These are phyloP conservation scores for Amorpha juglandis DNA, from an alignment of 2,888 invertebrate species.

Conservation along the genomic window DNA sequence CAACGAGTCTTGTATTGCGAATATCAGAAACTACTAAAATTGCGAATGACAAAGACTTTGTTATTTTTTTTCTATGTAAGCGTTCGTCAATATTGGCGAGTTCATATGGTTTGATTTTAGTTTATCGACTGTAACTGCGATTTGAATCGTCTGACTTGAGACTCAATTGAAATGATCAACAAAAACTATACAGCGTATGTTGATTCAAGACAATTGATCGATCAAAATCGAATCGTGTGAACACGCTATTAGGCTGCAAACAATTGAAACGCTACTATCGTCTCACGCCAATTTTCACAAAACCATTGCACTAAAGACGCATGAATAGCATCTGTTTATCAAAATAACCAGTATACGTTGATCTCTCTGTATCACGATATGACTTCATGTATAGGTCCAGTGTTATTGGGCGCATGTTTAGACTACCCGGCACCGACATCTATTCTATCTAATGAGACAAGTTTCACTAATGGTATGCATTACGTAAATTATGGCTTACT, in stretches of 20 bases:
- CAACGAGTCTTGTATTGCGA: background rate
- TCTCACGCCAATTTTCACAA: conserved; percentile 21
- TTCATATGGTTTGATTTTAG: too few relatives aligned
- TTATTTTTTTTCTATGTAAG: too few relatives aligned
- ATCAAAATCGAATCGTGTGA: background rate
- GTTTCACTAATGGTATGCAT: conserved; percentile 14
- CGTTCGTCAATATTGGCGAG: too few relatives aligned
- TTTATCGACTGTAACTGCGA: too few relatives aligned
- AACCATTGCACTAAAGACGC: background rate
- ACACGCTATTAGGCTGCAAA: background rate
- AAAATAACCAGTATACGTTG: conserved; percentile 23
- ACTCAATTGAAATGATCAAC: too few relatives aligned
- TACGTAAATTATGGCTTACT: conserved; percentile 20
- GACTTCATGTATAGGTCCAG: background rate
- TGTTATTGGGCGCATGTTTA: background rate
- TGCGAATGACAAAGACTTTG: background rate
- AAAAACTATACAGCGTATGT: too few relatives aligned
- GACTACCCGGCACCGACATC: conserved; percentile 22
- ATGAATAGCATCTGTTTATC: conserved; percentile 28
- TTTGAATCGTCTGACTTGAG: too few relatives aligned
- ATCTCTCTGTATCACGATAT: conserved; percentile 17
- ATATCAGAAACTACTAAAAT: background rate
- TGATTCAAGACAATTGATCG: too few relatives aligned
- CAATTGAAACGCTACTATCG: background rate
- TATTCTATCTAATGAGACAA: conserved; percentile 19